A percentile compares a stretch with the other conserved stretches of the same genome.
These are phyloP conservation scores for Scaptomyza graminum DNA, from an alignment of 1,140 invertebrate species.

Conservation along the genomic window DNA sequence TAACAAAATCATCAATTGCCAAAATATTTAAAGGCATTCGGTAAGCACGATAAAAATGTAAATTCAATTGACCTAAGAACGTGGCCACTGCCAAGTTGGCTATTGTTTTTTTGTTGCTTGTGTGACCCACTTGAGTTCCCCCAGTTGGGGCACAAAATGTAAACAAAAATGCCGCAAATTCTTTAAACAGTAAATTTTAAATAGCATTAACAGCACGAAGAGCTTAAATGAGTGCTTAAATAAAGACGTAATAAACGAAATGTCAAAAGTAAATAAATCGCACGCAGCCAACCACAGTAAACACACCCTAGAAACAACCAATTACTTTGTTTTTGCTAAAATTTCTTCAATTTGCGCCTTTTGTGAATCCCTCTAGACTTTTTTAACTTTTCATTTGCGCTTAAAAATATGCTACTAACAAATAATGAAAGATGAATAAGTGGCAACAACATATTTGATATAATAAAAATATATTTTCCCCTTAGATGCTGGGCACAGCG, in stretches of 20 bases:
- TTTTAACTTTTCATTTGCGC: slow-evolving; percentile 27
- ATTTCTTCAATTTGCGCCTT: background rate
- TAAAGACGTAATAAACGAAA: slow-evolving; percentile 72
- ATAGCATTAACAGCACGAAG: slow-evolving; percentile 45
- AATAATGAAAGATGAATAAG: background rate
- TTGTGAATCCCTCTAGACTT: background rate
- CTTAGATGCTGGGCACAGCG: slow-evolving; percentile 83
- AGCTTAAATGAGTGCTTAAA: slow-evolving; percentile 19
- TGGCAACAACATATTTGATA: no score
- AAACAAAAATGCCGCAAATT: slow-evolving; percentile 55
- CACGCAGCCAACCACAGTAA: slow-evolving; percentile 23
- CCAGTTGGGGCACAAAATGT: background rate
- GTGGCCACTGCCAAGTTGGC: slow-evolving; percentile 13
- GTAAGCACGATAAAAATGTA: background rate
- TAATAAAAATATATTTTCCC: slow-evolving; percentile 27
- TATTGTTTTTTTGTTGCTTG: no score
- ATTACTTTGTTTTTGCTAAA: background rate
- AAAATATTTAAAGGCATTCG: no score
- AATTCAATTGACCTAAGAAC: slow-evolving; percentile 1
- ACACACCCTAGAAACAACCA: background rate
- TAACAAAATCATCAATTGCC: no score
- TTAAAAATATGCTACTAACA: slow-evolving; percentile 54
- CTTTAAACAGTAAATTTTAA: slow-evolving; percentile 43
- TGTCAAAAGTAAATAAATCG: slow-evolving; percentile 62
- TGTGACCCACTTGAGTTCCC: background rate